Base-by-base conservation (phyloP, 2,797 vertebrate genomes). In the Helarctos malayanus region DNA sequence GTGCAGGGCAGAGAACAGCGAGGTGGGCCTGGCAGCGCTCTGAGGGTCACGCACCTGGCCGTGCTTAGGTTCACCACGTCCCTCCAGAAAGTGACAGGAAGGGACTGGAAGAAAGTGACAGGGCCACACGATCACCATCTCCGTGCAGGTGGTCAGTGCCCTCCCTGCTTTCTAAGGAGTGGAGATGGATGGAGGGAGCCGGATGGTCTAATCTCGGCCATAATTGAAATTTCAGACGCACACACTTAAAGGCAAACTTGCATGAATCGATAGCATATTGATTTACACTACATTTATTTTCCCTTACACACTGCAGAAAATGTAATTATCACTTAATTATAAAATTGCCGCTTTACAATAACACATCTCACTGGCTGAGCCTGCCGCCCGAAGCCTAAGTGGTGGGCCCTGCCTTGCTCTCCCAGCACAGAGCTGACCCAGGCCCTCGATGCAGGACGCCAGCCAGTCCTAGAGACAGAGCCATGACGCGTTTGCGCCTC, bases 321-420 rank as follows among this genome's bases (percentile, higher is more conserved):
- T 97, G 97, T 97, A 98, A 98, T 98, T 98, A 98, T 97, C 97
- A 29, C 98, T 98, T 98, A 98, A 98, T 98, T 99, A 98, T 97
- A 98, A 98, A 98, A 97, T 98, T 83, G 87, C 97, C 95, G 86
- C 97, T 98, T 98, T 96, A 94, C 98, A 98, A 96, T 95, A 98
- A 91, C 91, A 94, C 81, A 86, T 98, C 79, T 94, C 91, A 97
- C 96, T 97, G 95, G 94, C 68, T 97, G 92, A 97, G 81, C 94
- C 95, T 54, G n/a, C 4, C 59, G 61, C 94, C 8, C 1, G 75
- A 92, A 92, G 91, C 56, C 18, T 23, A 87, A 61, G 35, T 71
- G 75, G 57, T 56, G 56, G 81, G 75, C 80, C 75, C 89, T 23
- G 49, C 79, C 80, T 93, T 54, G 7, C 68, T 52, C n/a, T 80